Evolutionary conservation across 30 jellyfish, hydroid and myxozoan genomes (phyloP), one percentile per base, ranked within the genome.

Genomic region (Aurelia sp.): DNA sequence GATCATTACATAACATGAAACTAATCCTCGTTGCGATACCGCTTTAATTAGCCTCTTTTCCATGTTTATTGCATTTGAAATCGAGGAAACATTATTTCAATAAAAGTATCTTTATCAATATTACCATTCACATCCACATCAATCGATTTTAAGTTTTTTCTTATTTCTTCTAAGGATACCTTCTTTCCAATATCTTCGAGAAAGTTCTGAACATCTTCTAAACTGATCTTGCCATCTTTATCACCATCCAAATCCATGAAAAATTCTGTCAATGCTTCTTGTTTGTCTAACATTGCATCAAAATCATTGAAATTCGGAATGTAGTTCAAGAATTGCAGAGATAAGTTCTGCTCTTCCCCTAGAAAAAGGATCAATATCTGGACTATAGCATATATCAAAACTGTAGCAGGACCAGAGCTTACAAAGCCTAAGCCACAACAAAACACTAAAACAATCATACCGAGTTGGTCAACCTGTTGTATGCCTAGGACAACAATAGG

Each of bases 231-330:
- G 30, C 89, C 91, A 77, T 92, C 94, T 21, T 74, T 73, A 72
- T 85, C 91, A n/a, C 48, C 48, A 59, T 87, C 96, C 48, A 92
- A 53, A 74, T 92, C 98, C 41, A 31, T 84, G 60, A 92, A 92
- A 70, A 92, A 85, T 3, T 92, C 98, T 0, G 96, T 44, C 85
- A 92, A 71, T 31, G 94, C 71, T 9, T 92, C 98, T 75, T 85
- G 97, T 71, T 92, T 92, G 41, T 92, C 98, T 50, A 92, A 50
- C 98, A 92, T 85, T 7, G 97, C 94, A 47, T 92, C 98, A 67
- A 85, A 92, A 51, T 92, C 98, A 60, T 74, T 77, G 55, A 92
- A 40, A 35, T 88, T 92, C 38, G 98, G 98, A 68, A 85, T 61
- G 67, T 78, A 92, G 65, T 85, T 85, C 67, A 92, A 53, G 57